Conservation (phyloP, 1,140 invertebrate species). For the Antheraea mylitta region DNA sequence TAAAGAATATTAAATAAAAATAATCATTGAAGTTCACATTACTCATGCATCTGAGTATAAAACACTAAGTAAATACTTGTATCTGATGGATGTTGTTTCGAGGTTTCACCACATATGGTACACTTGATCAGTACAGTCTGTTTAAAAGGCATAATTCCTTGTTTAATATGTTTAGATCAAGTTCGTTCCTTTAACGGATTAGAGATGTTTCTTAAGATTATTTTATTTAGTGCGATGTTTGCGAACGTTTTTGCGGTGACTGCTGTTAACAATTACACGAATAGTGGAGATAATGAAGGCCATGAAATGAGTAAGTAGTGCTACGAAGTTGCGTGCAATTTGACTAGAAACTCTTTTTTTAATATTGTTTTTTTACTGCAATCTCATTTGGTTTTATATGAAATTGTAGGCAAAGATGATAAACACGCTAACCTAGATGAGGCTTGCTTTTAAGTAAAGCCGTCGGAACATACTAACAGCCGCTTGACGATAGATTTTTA, state of each 20-base stretch:
- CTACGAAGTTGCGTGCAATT: no score
- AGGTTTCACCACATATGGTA: constrained; percentile 51
- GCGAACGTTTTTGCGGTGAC: not conserved
- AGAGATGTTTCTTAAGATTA: not conserved
- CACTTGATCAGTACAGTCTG: constrained; percentile 37
- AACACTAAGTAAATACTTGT: not conserved
- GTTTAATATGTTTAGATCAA: constrained; percentile 42
- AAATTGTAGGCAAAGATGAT: no score
- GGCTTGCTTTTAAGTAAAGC: no score
- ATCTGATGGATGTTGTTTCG: not conserved
- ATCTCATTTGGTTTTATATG: no score
- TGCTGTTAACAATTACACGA: not conserved
- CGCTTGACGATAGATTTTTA: no score
- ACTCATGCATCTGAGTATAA: not conserved
- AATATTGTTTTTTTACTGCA: no score
- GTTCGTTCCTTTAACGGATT: constrained; percentile 17
- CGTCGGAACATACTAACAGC: no score
- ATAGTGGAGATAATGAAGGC: not conserved
- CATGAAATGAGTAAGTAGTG: not conserved
- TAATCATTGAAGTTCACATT: constrained; percentile 1
- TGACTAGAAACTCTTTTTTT: no score
- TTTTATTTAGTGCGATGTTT: not conserved
- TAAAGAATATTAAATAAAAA: no score
- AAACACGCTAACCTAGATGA: no score
- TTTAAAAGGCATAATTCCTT: constrained; percentile 56